Percentiles rank a stretch among this genome's conserved stretches.
Conservation (phyloP, 2,888 invertebrate species). For the Tenthredo notha region DNA sequence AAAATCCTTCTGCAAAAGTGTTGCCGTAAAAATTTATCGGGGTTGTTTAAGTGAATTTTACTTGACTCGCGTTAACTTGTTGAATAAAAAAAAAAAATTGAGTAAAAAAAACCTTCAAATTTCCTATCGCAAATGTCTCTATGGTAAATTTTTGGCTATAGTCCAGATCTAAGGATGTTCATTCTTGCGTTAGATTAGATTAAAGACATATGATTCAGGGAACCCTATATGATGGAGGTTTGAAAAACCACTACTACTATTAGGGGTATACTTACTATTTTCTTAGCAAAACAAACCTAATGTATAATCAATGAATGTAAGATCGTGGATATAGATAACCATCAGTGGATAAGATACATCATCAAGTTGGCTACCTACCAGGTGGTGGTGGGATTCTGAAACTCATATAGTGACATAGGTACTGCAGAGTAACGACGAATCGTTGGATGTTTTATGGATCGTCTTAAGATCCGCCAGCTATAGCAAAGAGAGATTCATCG, state of each 20-base stretch:
- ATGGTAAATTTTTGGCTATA: not conserved
- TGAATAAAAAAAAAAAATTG: not conserved
- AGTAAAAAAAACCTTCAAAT: not conserved
- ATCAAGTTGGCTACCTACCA: not conserved
- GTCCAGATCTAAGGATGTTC: not conserved
- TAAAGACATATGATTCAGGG: not conserved
- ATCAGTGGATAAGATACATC: not conserved
- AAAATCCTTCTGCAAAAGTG: not conserved
- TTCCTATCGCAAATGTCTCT: not conserved
- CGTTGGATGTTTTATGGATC: slow-evolving; percentile 25
- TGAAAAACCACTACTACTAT: not conserved
- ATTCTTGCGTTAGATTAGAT: not conserved
- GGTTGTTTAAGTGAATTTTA: not conserved
- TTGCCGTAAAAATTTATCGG: not conserved
- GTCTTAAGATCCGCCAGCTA: slow-evolving; percentile 18
- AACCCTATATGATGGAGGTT: not conserved
- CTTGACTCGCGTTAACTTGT: not conserved
- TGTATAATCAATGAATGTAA: not conserved
- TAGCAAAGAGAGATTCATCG: slow-evolving; percentile 34
- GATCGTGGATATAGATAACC: not conserved
- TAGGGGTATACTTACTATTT: not conserved
- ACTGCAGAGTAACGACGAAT: not conserved
- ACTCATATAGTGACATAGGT: not conserved
- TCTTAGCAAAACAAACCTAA: not conserved
- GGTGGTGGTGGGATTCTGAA: not conserved